These are phyloP conservation scores for Meiosimyza decipiens DNA, from an alignment of 2,888 invertebrate species.

Conservation along the genomic window DNA sequence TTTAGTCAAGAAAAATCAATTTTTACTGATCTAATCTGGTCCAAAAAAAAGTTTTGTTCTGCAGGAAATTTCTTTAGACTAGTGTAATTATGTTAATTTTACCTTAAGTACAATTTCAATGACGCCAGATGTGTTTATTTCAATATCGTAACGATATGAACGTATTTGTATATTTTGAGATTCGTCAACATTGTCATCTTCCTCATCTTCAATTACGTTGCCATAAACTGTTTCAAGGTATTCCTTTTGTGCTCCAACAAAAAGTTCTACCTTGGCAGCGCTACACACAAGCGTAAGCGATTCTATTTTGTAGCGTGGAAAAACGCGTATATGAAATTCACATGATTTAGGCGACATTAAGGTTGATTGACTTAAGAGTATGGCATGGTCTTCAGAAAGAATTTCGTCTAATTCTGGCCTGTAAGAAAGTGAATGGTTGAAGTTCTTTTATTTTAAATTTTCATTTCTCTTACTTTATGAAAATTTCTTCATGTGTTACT, in stretches of 20 bases:
- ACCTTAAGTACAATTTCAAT: conserved; percentile 56
- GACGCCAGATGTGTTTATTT: conserved; percentile 59
- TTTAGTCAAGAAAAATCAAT: too few species aligned
- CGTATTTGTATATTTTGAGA: conserved; percentile 46
- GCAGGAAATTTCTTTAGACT: too few species aligned
- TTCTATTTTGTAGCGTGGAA: conserved; percentile 55
- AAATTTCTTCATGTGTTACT: conserved; percentile 54
- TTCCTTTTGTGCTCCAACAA: conserved; percentile 57
- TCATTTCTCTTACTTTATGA: conserved; percentile 51
- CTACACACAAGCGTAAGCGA: conserved; percentile 58
- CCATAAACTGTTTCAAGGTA: conserved; percentile 61
- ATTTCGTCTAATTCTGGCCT: conserved; percentile 59
- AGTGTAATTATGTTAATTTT: not conserved
- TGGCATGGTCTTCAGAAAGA: conserved; percentile 54
- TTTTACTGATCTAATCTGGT: too few species aligned
- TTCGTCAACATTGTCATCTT: conserved; percentile 46
- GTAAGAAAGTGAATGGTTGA: not conserved
- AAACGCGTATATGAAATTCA: conserved; percentile 54
- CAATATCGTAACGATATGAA: conserved; percentile 59
- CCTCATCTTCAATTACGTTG: conserved; percentile 43
- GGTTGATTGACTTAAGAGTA: conserved; percentile 48
- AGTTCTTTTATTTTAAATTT: not conserved
- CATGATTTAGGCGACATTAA: conserved; percentile 48
- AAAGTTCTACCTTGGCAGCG: conserved; percentile 60
- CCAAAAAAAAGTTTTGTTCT: too few species aligned